A percentile compares a stretch with the other conserved stretches of the same genome.
phyloP scores from a whole-genome alignment of 2,113 vertebrate species.

The Colossoma macropomum region DNA sequence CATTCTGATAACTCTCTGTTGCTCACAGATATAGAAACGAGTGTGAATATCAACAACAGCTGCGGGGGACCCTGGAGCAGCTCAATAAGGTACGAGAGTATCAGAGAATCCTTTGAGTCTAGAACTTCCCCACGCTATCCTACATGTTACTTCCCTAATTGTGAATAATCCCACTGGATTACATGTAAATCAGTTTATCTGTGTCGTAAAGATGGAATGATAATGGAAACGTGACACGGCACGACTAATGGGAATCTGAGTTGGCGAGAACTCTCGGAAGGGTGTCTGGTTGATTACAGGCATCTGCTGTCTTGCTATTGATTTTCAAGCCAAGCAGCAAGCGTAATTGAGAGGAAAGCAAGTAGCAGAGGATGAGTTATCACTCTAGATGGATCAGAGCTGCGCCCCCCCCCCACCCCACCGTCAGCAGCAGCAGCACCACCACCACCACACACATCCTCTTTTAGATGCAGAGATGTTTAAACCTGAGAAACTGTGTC shows the following conservation, averaged over 20 bases:
- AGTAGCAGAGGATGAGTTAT: neutral
- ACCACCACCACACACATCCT: neutral
- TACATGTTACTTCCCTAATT: neutral
- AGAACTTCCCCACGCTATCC: neutral
- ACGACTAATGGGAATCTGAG: neutral
- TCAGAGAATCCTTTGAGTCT: neutral
- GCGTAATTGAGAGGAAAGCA: neutral
- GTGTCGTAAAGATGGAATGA: neutral
- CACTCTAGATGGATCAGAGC: neutral
- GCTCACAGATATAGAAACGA: constrained; percentile 90
- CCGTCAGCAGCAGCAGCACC: too few species aligned
- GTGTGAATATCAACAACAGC: constrained; percentile 88
- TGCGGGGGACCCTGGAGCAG: constrained; percentile 84
- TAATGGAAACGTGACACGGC: neutral
- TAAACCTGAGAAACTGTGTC: neutral
- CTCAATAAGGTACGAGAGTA: constrained; percentile 87
- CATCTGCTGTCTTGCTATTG: neutral
- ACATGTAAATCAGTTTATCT: neutral
- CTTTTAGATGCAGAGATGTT: neutral
- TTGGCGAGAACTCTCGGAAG: neutral
- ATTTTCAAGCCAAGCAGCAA: neutral
- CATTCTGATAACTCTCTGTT: constrained; percentile 37
- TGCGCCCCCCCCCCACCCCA: too few species aligned
- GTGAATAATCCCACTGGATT: neutral
- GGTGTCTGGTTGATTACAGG: neutral